Base-by-base conservation (phyloP, 1,140 invertebrate genomes). In the Trachymyrmex septentrionalis region DNA sequence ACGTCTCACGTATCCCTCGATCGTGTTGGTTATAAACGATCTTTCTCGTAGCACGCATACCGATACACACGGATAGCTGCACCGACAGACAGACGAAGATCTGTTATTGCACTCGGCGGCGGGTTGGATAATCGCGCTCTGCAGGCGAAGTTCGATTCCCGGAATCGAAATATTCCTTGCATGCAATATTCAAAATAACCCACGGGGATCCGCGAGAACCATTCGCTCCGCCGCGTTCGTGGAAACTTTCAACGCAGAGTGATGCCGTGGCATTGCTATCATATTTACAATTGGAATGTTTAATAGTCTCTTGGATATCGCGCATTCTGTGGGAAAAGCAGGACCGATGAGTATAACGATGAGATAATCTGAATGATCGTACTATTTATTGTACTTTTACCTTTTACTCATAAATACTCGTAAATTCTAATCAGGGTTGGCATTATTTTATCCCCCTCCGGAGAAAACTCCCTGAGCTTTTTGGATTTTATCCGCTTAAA, bases 111-210 rank as follows among this genome's bases (percentile, higher is more conserved):
- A 67, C 66, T 84, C 72, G 57, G 73, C 69, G 64, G 76, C 78
- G 55, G 77, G 80, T 53, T 73, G 80, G 78, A 87, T 87, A 87
- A 87, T 87, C 86, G 86, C 80, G 86, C 66, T 88, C 87, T 86
- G 87, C 87, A 88, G 87, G 87, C 87, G 50, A 88, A 88, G 44
- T 86, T 88, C 84, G 75, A 87, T 90, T 90, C 89, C 85, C 82
- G 78, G 89, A 90, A 87, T 88, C 87, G 89, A 90, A 89, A 89
- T 89, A 81, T 84, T 78, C 81, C 80, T 88, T 66, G 90, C 91
- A 88, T 92, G 91, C 90, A 72, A 92, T 92, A 92, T 92, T 92
- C 90, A 91, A 91, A 89, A 85, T 73, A 90, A 86, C 90, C 89
- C 90, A 88, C 71, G 86, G 73, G 86, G 84, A 88, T 88, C 73